A percentile compares a stretch with the other conserved stretches of the same genome.
Evolutionary conservation across 1,140 invertebrate genomes (phyloP).

Genomic region (Macrosteles quadrilineatus): DNA sequence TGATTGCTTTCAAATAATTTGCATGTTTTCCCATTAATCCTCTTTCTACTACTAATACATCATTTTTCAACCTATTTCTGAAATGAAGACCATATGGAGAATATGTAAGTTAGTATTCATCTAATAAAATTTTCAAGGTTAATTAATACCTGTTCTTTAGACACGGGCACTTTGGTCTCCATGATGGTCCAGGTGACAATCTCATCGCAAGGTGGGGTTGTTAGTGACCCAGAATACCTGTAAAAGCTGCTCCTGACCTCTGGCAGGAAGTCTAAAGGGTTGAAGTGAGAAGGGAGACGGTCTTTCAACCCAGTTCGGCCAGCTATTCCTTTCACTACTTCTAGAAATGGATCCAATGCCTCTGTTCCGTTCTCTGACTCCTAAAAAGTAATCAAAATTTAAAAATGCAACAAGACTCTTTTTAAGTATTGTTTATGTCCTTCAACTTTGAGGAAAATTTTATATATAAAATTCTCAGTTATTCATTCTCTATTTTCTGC

Average conservation of each 20-base stretch:
- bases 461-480: no score
- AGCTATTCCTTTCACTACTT: constrained; percentile 49
- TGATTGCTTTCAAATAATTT: no score
- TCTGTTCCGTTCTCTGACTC: constrained; percentile 52
- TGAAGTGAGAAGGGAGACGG: constrained; percentile 43
- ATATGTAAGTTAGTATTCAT: no score
- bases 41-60: no score
- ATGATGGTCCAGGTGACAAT: constrained; percentile 74
- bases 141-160: constrained; percentile 58
- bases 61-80: no score
- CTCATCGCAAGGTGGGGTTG: constrained; percentile 72
- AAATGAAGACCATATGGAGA: no score
- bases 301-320: constrained; percentile 39
- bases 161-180: constrained; percentile 59
- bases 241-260: constrained; percentile 58
- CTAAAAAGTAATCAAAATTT: constrained; percentile 48
- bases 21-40: no score
- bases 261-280: constrained; percentile 55
- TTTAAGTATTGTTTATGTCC: no score
- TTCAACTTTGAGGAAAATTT: no score
- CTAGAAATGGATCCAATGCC: constrained; percentile 52
- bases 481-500: no score
- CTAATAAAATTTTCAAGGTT: neutral
- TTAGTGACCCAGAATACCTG: constrained; percentile 71
- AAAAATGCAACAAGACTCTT: no score